Conservation (phyloP, 2,113 vertebrate species). For the Poeciliopsis prolifica region DNA sequence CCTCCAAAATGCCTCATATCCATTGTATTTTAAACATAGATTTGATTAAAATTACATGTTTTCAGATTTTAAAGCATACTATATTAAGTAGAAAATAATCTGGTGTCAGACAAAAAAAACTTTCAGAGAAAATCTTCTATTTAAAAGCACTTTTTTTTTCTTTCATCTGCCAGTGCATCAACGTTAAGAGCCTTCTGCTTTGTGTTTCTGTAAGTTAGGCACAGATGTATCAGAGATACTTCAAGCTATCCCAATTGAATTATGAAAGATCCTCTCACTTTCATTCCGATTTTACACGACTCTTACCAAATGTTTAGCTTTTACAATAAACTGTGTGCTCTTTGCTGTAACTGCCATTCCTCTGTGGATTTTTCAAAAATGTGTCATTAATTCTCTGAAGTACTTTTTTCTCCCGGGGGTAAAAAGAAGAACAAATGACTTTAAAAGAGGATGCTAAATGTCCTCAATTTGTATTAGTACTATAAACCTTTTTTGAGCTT, state of each 20-base stretch:
- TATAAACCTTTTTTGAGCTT: background rate
- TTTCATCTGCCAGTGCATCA: background rate
- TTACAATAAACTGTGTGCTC: background rate
- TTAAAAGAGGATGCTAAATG: background rate
- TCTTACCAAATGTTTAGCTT: background rate
- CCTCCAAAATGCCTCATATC: constrained; percentile 11
- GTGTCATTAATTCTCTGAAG: background rate
- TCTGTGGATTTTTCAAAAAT: background rate
- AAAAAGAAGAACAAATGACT: background rate
- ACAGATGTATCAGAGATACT: background rate
- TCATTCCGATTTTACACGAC: background rate
- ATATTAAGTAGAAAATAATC: background rate
- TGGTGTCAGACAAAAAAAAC: background rate
- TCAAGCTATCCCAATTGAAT: background rate
- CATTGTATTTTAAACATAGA: background rate
- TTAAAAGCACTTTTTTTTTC: background rate
- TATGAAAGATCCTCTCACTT: background rate
- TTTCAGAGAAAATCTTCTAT: background rate
- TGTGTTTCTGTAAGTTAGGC: background rate
- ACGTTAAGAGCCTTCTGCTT: background rate
- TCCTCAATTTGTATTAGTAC: background rate
- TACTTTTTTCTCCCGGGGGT: background rate
- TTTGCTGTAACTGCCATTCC: background rate
- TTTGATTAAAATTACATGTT: background rate
- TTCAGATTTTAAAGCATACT: background rate